phyloP scores from a whole-genome alignment of 1,140 invertebrate genomes.

The Drosophila bocqueti region DNA sequence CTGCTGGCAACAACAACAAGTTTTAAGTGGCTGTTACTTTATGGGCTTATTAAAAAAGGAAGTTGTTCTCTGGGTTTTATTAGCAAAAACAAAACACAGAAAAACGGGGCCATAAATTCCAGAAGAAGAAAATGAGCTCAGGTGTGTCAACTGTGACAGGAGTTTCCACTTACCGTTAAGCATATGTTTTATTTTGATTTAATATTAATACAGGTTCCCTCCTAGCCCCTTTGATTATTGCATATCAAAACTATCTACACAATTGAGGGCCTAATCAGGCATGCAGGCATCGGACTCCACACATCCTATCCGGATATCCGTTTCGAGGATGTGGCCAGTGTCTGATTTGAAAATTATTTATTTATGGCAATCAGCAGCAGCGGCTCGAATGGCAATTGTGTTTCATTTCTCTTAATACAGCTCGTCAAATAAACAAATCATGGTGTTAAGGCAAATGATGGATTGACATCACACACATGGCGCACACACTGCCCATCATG shows the following conservation, averaged over 20 bases:
- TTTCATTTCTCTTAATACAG: slow-evolving; percentile 62
- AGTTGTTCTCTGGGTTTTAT: slow-evolving; percentile 31
- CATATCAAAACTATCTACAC: slow-evolving; percentile 41
- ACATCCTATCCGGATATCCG: background rate
- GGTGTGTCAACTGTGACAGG: slow-evolving; percentile 47
- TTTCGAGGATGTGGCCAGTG: slow-evolving; percentile 35
- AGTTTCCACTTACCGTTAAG: slow-evolving; percentile 16
- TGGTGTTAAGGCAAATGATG: slow-evolving; percentile 75
- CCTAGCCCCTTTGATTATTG: background rate
- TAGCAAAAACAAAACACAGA: background rate
- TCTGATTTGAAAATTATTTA: slow-evolving; percentile 83
- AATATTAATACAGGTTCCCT: background rate
- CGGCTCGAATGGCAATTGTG: slow-evolving; percentile 45
- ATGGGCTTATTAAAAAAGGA: slow-evolving; percentile 47
- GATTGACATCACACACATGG: slow-evolving; percentile 57
- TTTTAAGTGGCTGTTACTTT: slow-evolving; percentile 56
- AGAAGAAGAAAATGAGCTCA: slow-evolving; percentile 22
- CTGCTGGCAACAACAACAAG: slow-evolving; percentile 43
- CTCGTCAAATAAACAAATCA: slow-evolving; percentile 75
- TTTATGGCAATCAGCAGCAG: slow-evolving; percentile 64
- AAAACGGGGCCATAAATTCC: slow-evolving; percentile 43
- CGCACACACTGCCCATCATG: slow-evolving; percentile 1
- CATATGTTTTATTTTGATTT: slow-evolving; percentile 15
- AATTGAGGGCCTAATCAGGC: slow-evolving; percentile 38
- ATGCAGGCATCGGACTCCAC: slow-evolving; percentile 15